Base-by-base conservation (phyloP, 2,113 vertebrate genomes). In the Euleptes europaea region DNA sequence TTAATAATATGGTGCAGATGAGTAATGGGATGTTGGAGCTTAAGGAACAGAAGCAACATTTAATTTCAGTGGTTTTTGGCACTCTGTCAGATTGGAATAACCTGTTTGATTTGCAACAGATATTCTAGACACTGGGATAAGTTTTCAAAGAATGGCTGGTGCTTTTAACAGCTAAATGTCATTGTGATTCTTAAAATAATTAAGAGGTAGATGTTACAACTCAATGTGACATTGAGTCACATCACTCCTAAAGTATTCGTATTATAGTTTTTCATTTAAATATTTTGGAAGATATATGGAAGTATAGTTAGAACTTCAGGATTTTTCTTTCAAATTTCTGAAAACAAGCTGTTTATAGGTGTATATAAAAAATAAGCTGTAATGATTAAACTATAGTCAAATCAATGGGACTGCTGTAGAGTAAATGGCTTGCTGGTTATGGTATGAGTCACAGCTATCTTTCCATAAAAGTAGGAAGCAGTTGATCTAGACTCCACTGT, bases 291-390 rank as follows among this genome's bases (percentile, higher is more conserved):
- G 70, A 60, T 49, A 73, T 23, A 38, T 57, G 19, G 10, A 51
- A 2, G 13, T 26, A 38, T 80, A 31, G 35, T 2, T 72, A 57
- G 17, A 12, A 3, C 40, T 42, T n/a, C 63, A 21, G 1, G 33
- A 2, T 70, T 49, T 72, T 63, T 73, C 33, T 44, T 82, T 21
- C 0, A 84, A 67, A 7, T 1, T 15, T 85, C 17, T 57, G 73
- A 70, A 57, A 85, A 86, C 73, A 74, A 88, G 75, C n/a, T n/a
- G 72, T 89, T 26, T 13, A 33, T 23, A 72, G 49, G 17, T 60
- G 69, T 11, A 13, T 42, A 44, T n/a, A 57, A 47, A 83, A 54
- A 63, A 73, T 63, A 74, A 31, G 51, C 28, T 40, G 21, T 44
- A 10, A 83, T 74, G 60, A 63, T 83, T 83, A 83, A 83, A 63